These are phyloP conservation scores for Eulemur coronatus DNA, from an alignment of 2,797 vertebrate genomes.

Conservation along the genomic window DNA sequence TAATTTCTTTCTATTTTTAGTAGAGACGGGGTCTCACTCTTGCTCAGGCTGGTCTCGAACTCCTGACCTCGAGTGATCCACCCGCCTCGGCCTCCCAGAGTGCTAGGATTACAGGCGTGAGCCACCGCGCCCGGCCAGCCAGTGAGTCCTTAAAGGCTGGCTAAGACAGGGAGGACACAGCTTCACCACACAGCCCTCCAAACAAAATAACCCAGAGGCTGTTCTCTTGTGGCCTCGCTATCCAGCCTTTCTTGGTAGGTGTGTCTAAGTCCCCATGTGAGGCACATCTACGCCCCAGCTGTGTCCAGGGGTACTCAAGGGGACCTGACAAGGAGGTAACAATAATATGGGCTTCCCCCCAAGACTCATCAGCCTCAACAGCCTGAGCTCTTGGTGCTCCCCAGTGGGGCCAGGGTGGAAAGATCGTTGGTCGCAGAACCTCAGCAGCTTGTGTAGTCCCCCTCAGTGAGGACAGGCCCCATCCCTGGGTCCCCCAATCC, in stretches of 20 bases:
- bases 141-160: not conserved
- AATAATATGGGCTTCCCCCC: not conserved
- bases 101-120: too few species aligned
- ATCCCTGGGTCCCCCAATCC: not conserved
- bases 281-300: not conserved
- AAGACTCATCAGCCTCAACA: not conserved
- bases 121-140: too few species aligned
- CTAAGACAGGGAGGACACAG: not conserved
- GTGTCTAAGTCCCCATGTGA: not conserved
- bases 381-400: not conserved
- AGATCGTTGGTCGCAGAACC: not conserved
- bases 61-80: too few species aligned
- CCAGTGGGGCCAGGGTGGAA: not conserved
- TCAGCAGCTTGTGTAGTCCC: not conserved
- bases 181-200: not conserved
- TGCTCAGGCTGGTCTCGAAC: too few species aligned
- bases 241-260: not conserved
- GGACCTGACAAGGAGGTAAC: not conserved
- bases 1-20: too few species aligned
- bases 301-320: not conserved
- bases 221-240: not conserved
- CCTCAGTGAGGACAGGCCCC: not conserved
- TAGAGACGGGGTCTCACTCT: too few species aligned
- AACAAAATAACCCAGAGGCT: not conserved
- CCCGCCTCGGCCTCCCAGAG: too few species aligned